Percentiles rank a stretch among this genome's conserved stretches.
phyloP scores from a whole-genome alignment of 1,140 invertebrate genomes.

The Cyrtorhinus lividipennis region DNA sequence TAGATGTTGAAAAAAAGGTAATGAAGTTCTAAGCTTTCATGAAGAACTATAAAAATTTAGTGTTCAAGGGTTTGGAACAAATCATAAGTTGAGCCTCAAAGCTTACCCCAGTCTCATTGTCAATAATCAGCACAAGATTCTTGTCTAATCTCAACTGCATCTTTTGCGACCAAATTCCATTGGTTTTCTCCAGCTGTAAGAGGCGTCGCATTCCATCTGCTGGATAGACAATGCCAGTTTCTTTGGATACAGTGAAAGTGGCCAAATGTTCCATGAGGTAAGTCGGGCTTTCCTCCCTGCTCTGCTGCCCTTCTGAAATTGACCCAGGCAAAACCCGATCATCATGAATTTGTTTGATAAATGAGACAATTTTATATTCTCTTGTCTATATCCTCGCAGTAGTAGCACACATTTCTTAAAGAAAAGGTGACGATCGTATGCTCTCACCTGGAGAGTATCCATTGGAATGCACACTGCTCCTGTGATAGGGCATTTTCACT shows the following conservation, averaged over 20 bases:
- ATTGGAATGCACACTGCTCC: conserved; percentile 27
- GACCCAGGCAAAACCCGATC: not conserved
- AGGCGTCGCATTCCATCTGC: conserved; percentile 91
- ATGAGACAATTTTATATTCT: no score
- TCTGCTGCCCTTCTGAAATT: conserved; percentile 17
- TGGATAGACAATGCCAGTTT: conserved; percentile 72
- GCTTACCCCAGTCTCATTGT: conserved; percentile 88
- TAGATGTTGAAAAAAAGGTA: no score
- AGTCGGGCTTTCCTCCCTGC: conserved; percentile 45
- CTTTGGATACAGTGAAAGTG: conserved; percentile 86
- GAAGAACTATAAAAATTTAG: no score
- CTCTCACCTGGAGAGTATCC: conserved; percentile 26
- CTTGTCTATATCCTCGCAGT: no score
- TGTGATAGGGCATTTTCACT: conserved; percentile 25
- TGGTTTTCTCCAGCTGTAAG: conserved; percentile 90
- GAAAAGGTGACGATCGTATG: no score
- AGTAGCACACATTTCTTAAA: no score
- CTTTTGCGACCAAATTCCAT: conserved; percentile 97
- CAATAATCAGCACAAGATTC: conserved; percentile 82
- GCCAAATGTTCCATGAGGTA: conserved; percentile 94
- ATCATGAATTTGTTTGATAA: not conserved
- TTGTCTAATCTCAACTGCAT: conserved; percentile 83
- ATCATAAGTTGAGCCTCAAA: not conserved
- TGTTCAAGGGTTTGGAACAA: no score
- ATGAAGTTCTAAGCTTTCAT: no score